Evolutionary conservation across 2,888 invertebrate genomes (phyloP).

Genomic region (Eilema depressum): DNA sequence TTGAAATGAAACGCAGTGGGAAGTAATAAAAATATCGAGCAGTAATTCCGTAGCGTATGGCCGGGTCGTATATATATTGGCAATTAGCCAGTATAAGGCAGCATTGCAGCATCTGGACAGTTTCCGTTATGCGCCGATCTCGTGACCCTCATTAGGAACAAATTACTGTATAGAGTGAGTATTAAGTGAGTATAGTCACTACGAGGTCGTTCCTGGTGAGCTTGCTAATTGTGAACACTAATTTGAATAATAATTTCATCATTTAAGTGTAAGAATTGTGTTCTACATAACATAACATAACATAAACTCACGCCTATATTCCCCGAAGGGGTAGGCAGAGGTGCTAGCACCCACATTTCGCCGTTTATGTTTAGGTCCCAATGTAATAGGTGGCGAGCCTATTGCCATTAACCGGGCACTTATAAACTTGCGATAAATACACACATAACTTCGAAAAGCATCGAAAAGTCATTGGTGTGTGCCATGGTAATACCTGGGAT

Average conservation of each 20-base stretch:
- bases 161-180: conserved; percentile 15
- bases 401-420: too few species aligned
- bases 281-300: too few species aligned
- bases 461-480: too few species aligned
- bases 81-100: conserved; percentile 59
- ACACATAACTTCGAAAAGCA: too few species aligned
- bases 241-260: background rate
- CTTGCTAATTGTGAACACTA: background rate
- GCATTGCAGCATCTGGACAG: conserved; percentile 53
- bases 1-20: conserved; percentile 1
- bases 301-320: too few species aligned
- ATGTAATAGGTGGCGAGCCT: too few species aligned
- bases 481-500: too few species aligned
- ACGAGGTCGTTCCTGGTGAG: background rate
- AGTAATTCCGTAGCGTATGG: conserved; percentile 51
- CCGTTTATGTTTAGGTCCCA: too few species aligned
- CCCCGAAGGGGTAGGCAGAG: too few species aligned
- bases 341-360: too few species aligned
- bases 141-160: conserved; percentile 30
- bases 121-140: conserved; percentile 33
- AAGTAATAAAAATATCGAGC: conserved; percentile 56
- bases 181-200: background rate
- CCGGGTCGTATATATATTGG: conserved; percentile 51
- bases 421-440: too few species aligned
- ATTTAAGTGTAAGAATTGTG: too few species aligned